phyloP scores from a whole-genome alignment of 2,113 vertebrate genomes.

The Syngnathoides biaculeatus region DNA sequence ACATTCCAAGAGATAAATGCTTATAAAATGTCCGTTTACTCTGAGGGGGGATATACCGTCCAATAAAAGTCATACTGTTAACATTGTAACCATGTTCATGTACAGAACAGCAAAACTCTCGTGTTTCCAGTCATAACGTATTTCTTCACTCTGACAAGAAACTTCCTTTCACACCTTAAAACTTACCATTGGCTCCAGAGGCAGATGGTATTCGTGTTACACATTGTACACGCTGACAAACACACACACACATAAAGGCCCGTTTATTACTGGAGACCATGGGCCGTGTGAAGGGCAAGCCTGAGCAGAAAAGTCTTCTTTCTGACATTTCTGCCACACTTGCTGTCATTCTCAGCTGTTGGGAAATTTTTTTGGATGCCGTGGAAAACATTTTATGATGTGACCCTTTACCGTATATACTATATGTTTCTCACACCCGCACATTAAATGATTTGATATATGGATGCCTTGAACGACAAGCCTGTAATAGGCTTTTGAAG shows the following conservation, averaged over 20 bases:
- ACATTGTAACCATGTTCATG: conserved; percentile 5
- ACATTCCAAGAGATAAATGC: neutral
- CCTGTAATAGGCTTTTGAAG: too few species aligned
- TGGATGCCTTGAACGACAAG: too few species aligned
- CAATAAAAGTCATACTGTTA: conserved; percentile 19
- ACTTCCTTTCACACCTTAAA: conserved; percentile 22
- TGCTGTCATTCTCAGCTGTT: conserved; percentile 8
- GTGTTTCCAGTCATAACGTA: conserved; percentile 19
- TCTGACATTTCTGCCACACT: conserved; percentile 31
- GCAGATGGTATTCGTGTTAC: conserved; percentile 40
- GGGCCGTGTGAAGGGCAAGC: conserved; percentile 37
- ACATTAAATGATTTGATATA: too few species aligned
- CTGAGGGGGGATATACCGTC: neutral
- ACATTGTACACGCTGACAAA: conserved; percentile 25
- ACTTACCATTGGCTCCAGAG: neutral
- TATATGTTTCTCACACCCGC: too few species aligned
- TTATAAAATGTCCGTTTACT: neutral
- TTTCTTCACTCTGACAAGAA: conserved; percentile 35
- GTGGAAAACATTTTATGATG: conserved; percentile 27
- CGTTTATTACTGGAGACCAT: conserved; percentile 38
- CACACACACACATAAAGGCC: conserved; percentile 7
- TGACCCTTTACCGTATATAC: conserved; percentile 6
- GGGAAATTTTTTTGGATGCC: conserved; percentile 6
- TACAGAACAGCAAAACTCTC: neutral
- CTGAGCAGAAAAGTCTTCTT: conserved; percentile 35